Evolutionary conservation across 2,113 vertebrate genomes (phyloP).

Genomic region (Sinosuthora webbiana): DNA sequence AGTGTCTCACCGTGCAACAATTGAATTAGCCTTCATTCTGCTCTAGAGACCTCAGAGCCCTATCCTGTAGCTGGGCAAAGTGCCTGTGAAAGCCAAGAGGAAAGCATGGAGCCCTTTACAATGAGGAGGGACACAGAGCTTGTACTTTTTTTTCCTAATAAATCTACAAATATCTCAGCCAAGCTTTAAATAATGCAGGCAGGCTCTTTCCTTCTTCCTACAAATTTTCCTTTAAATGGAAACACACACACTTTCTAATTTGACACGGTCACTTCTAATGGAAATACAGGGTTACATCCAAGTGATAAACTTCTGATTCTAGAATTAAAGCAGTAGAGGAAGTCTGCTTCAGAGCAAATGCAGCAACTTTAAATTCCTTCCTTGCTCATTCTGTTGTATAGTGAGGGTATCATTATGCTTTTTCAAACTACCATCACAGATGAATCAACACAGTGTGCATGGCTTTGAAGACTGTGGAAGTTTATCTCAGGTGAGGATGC

Average conservation of each 20-base stretch:
- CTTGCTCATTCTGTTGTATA: not conserved
- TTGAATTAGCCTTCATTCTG: slow-evolving; percentile 18
- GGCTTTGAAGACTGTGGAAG: not conserved
- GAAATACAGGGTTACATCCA: not conserved
- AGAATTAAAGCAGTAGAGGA: not conserved
- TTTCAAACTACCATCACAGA: not conserved
- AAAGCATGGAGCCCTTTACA: not conserved
- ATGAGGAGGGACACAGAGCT: not conserved
- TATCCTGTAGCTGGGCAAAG: not conserved
- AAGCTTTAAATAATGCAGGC: not conserved
- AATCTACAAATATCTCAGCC: not conserved
- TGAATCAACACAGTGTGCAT: rapidly evolving
- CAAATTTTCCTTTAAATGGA: not conserved
- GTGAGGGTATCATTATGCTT: not conserved
- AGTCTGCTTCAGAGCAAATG: not conserved
- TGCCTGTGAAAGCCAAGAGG: not conserved
- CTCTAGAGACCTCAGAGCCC: not conserved
- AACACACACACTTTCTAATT: not conserved
- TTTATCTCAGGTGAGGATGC: not conserved
- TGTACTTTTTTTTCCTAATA: not conserved
- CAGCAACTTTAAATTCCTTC: not conserved
- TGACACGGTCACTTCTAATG: not conserved
- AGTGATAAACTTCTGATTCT: not conserved
- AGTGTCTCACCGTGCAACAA: not conserved
- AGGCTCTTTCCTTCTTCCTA: not conserved